Percentiles rank a stretch among this genome's conserved stretches.
These are phyloP conservation scores for Peucedramus taeniatus DNA, from an alignment of 2,113 vertebrate species.

Conservation along the genomic window DNA sequence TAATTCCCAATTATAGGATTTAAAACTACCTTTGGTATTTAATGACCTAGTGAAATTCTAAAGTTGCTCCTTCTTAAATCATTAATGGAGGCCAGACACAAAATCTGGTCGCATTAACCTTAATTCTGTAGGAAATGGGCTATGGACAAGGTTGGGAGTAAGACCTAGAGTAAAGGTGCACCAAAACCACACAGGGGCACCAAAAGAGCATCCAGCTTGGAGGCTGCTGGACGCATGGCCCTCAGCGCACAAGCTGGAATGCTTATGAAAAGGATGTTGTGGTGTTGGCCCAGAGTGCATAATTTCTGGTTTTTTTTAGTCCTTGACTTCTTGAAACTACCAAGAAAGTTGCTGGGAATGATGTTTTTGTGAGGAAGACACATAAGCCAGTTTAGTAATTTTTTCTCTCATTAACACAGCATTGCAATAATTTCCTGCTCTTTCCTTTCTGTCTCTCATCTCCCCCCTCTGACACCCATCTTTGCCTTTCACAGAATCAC, in stretches of 20 bases:
- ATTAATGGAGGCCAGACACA: not conserved
- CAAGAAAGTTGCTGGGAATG: not conserved
- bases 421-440: not conserved
- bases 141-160: not conserved
- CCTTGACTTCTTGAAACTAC: not conserved
- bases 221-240: not conserved
- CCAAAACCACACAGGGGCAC: not conserved
- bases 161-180: not conserved
- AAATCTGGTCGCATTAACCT: not conserved
- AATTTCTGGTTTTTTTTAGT: not conserved
- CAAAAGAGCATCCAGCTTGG: not conserved
- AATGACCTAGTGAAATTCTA: not conserved
- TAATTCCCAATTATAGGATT: not conserved
- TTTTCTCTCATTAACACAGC: not conserved
- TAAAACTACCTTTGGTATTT: not conserved
- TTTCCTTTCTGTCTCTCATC: not conserved
- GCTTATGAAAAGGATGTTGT: not conserved
- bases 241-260: accelerated
- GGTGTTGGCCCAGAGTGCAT: not conserved
- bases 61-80: not conserved
- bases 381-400: not conserved
- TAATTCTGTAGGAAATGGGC: not conserved
- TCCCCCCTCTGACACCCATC: not conserved
- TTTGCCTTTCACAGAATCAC: not conserved
- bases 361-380: not conserved